A percentile compares a stretch with the other conserved stretches of the same genome.
These are phyloP conservation scores for Cacatua alba DNA, from an alignment of 2,113 vertebrate genomes.

Conservation along the genomic window DNA sequence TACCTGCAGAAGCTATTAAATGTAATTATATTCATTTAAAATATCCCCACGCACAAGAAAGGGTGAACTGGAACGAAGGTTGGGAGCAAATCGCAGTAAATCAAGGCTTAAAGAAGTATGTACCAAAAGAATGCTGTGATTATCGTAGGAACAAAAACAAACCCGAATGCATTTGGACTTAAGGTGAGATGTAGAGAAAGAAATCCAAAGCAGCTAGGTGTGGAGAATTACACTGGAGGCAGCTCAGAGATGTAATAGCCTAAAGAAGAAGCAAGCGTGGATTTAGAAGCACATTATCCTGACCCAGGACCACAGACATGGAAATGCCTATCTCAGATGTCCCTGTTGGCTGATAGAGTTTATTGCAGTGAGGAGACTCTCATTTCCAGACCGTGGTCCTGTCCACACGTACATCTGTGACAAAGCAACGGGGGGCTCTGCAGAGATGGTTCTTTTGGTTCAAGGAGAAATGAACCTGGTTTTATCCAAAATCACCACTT, in stretches of 20 bases:
- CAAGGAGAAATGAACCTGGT: background rate
- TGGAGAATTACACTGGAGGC: constrained; percentile 40
- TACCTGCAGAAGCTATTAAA: constrained; percentile 61
- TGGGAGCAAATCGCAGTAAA: constrained; percentile 29
- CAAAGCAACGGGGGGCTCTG: background rate
- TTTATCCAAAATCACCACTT: background rate
- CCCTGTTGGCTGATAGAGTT: background rate
- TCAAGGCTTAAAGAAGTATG: constrained; percentile 7
- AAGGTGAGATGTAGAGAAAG: constrained; percentile 51
- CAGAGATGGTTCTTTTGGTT: background rate
- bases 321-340: constrained; percentile 10
- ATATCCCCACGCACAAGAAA: constrained; percentile 50
- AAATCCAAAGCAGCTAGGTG: background rate
- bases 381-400: background rate
- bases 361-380: background rate
- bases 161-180: constrained; percentile 17
- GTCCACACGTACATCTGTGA: fast-evolving
- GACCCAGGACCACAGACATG: constrained; percentile 22
- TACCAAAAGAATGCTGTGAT: constrained; percentile 53
- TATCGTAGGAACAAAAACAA: constrained; percentile 28
- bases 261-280: background rate
- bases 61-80: constrained; percentile 45
- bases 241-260: background rate
- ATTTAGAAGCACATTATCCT: constrained; percentile 7
- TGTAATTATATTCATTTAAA: constrained; percentile 68